A percentile compares a stretch with the other conserved stretches of the same genome.
phyloP scores from a whole-genome alignment of 2,888 invertebrate species.

The Actias luna region DNA sequence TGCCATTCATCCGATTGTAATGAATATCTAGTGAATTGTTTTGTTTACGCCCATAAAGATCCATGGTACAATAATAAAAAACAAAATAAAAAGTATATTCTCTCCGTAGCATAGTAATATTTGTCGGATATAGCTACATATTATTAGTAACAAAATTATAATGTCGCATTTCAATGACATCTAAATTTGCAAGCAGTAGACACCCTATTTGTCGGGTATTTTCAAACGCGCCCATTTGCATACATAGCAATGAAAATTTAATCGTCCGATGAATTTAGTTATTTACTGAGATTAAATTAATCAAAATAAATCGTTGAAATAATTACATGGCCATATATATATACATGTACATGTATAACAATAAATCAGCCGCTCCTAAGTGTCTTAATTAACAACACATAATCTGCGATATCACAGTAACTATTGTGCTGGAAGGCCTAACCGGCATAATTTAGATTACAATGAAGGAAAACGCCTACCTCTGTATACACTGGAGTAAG shows the following conservation, averaged over 20 bases:
- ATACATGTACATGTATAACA: no score
- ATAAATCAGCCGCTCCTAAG: not conserved
- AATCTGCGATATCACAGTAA: not conserved
- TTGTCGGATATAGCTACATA: no score
- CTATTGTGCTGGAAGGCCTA: not conserved
- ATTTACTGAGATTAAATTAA: not conserved
- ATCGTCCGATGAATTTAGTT: not conserved
- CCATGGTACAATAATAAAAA: no score
- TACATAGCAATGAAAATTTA: not conserved
- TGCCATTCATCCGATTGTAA: no score
- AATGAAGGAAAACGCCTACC: not conserved
- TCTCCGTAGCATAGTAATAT: no score
- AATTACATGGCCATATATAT: no score
- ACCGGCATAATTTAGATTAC: not conserved
- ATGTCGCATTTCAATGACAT: no score
- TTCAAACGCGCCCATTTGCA: not conserved
- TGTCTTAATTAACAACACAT: not conserved
- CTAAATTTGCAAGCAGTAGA: not conserved
- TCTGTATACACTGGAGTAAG: not conserved
- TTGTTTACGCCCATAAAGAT: no score
- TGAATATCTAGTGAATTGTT: no score
- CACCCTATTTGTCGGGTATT: not conserved
- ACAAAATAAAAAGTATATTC: no score
- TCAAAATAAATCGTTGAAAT: not conserved
- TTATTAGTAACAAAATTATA: no score